phyloP scores from a whole-genome alignment of 1,140 invertebrate species.

The Aethina tumida region DNA sequence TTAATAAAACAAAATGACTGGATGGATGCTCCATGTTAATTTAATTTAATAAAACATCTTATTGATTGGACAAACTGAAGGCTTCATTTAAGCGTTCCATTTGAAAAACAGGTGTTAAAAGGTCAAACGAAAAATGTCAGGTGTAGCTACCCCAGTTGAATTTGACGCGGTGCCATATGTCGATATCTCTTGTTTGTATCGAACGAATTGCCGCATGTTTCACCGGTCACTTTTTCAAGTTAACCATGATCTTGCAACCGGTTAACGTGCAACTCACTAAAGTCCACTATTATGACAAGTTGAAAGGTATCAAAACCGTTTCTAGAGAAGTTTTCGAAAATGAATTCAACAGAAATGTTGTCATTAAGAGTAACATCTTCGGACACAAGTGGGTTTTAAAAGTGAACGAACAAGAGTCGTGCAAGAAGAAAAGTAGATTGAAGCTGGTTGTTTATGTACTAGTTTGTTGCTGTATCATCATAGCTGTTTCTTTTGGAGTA shows the following conservation, averaged over 20 bases:
- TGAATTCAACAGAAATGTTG: slow-evolving; percentile 20
- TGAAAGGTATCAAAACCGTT: slow-evolving; percentile 20
- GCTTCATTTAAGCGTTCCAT: too few species aligned
- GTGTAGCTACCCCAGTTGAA: too few species aligned
- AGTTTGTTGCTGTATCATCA: slow-evolving; percentile 23
- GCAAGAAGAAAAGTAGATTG: slow-evolving; percentile 13
- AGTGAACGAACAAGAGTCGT: slow-evolving; percentile 20
- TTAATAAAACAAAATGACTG: too few species aligned
- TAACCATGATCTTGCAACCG: slow-evolving; percentile 24
- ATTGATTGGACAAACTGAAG: too few species aligned
- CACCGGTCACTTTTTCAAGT: neutral
- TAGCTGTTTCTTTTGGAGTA: slow-evolving; percentile 21
- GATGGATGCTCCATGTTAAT: too few species aligned
- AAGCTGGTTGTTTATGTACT: slow-evolving; percentile 20
- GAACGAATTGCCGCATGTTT: slow-evolving; percentile 2
- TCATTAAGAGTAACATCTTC: slow-evolving; percentile 31
- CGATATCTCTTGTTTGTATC: slow-evolving; percentile 14
- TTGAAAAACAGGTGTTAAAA: too few species aligned
- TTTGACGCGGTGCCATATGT: too few species aligned
- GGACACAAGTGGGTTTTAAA: slow-evolving; percentile 31
- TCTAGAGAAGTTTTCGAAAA: slow-evolving; percentile 24
- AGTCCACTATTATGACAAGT: slow-evolving; percentile 29
- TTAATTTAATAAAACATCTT: too few species aligned
- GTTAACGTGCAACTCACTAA: slow-evolving; percentile 32
- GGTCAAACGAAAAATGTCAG: too few species aligned